Evolutionary conservation across 2,113 vertebrate species (phyloP), one percentile per base, ranked within the genome.

Genomic region (Sciurus niger): DNA sequence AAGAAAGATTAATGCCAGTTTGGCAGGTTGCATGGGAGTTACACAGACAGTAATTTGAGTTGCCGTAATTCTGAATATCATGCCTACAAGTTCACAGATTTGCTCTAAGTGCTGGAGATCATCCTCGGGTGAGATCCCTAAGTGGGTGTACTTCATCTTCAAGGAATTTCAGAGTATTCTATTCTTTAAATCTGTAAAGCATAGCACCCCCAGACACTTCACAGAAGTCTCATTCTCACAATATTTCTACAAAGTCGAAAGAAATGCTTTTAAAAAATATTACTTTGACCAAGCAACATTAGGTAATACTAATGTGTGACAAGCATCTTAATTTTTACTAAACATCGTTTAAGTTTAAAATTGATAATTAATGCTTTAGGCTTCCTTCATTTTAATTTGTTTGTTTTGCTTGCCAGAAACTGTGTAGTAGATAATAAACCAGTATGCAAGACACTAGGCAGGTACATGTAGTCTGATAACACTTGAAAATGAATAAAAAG

Each of bases 81-180:
- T 88, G 53, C 60, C 84, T 55, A 34, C 32, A 88, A 96, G 84
- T 63, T 94, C 51, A 40, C 24, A 12, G 40, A 80, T 60, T 74
- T 76, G 8, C n/a, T 88, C 1, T 84, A 93, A 76, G 13, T 68
- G 63, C 37, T 63, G 84, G 76, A 79, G 37, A 58, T 86, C 43
- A 89, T 43, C 43, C 6, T 80, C 32, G n/a, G 10, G 17, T 77
- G 60, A 93, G 76, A 73, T 85, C 16, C 22, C 30, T 92, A 93
- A 72, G 17, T 46, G 60, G 25, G 13, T 63, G 0, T 48, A 37
- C 72, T 72, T 77, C 74, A 78, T 58, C 8, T 5, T 89, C 34
- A n/a, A 72, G 77, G 94, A 93, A 96, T 83, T 60, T 34, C 37
- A 37, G 72, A 93, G 34, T 55, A 84, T 92, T 80, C 85, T 84